Conservation (phyloP, 2,888 invertebrate genomes). For the Synanthedon myopaeformis region DNA sequence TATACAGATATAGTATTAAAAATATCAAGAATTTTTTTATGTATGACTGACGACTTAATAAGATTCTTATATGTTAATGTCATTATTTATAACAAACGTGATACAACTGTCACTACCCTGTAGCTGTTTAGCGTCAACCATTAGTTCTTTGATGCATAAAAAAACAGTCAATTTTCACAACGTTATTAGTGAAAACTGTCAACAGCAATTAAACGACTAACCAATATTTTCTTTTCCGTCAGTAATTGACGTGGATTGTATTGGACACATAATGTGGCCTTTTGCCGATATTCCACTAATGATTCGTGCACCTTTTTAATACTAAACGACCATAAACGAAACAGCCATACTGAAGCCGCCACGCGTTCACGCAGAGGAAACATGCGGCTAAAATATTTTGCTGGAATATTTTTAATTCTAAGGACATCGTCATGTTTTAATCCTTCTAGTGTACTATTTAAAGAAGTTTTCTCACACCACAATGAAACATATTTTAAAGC, state of each 20-base stretch:
- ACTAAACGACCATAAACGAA: conserved; percentile 16
- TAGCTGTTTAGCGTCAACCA: too few relatives aligned
- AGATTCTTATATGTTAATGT: too few relatives aligned
- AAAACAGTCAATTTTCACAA: not conserved
- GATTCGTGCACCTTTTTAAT: conserved; percentile 27
- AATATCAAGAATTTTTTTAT: too few relatives aligned
- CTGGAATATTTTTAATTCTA: conserved; percentile 14
- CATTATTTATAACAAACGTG: too few relatives aligned
- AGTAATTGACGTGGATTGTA: conserved; percentile 55
- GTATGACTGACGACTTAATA: too few relatives aligned
- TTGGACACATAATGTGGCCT: conserved; percentile 20
- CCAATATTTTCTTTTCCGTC: conserved; percentile 46
- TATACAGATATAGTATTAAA: too few relatives aligned
- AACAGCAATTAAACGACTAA: conserved; percentile 20
- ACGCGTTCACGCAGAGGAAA: not conserved
- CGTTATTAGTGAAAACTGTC: not conserved
- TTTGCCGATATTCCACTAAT: conserved; percentile 38
- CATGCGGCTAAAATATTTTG: too few relatives aligned
- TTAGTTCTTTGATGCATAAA: too few relatives aligned
- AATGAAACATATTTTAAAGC: conserved; percentile 33
- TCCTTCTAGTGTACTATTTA: conserved; percentile 21
- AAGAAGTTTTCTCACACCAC: conserved; percentile 41
- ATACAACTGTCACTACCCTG: too few relatives aligned
- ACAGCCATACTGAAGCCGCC: not conserved
- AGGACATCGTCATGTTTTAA: conserved; percentile 15